Base-by-base conservation (phyloP, 2,797 vertebrate species). In the Pangasius sanitwongsei region DNA sequence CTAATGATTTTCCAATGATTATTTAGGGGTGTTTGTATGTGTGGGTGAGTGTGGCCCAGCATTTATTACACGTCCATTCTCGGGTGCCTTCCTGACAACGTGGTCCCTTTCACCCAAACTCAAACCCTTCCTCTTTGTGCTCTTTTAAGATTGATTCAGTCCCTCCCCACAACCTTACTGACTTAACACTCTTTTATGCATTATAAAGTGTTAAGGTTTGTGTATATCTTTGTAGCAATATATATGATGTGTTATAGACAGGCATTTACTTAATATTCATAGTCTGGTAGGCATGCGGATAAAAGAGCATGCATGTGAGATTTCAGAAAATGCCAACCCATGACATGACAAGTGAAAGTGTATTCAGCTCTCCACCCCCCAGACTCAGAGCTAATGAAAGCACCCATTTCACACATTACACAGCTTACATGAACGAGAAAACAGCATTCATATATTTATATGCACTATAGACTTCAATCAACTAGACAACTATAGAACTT, bases 1-100 rank as follows among this genome's bases (percentile, higher is more conserved):
- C 96, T 97, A 97, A 97, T 97, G 97, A 96, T 96, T 97, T 98
- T 97, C 94, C 94, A 94, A 96, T 97, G 97, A 96, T 96, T 97
- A 97, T 97, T 97, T 96, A 88, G 87, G 70, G 81, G 65, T 88
- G 87, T 89, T 63, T 91, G 59, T 87, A 50, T 84, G 85, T 82
- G 69, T 80, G 89, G 34, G 86, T 31, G 81, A 70, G 65, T 53
- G 67, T 41, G 78, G 89, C 92, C 86, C 86, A 92, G 93, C 87
- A 91, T 93, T 94, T 94, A 93, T 93, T 92, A 61, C 4, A 88
- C 91, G 89, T 91, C 92, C 92, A 93, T 93, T 93, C 92, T 85
- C 85, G 72, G 87, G 83, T 89, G 87, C 74, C 92, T 86, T 90
- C 85, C 85, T 87, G 77, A 81, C 87, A 88, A 91, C 55, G 90